Conservation (phyloP, 2,113 vertebrate species). For the Sylvietta virens region DNA sequence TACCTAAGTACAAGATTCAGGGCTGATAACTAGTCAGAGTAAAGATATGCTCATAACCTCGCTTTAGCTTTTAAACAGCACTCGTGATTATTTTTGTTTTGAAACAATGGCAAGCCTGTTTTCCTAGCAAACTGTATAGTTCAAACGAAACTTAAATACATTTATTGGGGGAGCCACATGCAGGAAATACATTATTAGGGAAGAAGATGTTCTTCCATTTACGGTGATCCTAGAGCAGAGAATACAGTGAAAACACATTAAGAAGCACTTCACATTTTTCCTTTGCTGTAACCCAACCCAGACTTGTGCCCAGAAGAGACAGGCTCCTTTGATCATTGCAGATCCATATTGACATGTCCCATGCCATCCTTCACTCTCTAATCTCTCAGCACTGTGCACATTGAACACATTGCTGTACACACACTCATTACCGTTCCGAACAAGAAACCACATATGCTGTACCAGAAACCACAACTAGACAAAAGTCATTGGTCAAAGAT, state of each 20-base stretch:
- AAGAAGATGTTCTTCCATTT: slow-evolving; percentile 54
- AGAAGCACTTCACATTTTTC: slow-evolving; percentile 61
- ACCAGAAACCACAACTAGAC: slow-evolving; percentile 49
- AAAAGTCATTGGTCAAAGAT: slow-evolving; percentile 56
- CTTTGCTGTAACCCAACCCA: slow-evolving; percentile 57
- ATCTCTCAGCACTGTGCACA: slow-evolving; percentile 53
- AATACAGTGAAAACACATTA: slow-evolving; percentile 62
- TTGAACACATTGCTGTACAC: slow-evolving; percentile 46
- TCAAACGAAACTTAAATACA: slow-evolving; percentile 46
- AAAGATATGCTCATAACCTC: neutral
- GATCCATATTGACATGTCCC: slow-evolving; percentile 69
- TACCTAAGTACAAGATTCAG: slow-evolving; percentile 52
- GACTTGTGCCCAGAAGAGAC: slow-evolving; percentile 57
- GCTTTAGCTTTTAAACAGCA: neutral
- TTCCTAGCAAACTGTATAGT: neutral
- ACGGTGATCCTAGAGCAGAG: neutral
- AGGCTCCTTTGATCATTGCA: slow-evolving; percentile 63
- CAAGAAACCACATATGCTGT: slow-evolving; percentile 27
- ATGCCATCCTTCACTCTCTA: slow-evolving; percentile 64
- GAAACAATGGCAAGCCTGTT: slow-evolving; percentile 33
- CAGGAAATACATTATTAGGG: slow-evolving; percentile 49
- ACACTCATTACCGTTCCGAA: slow-evolving; percentile 34
- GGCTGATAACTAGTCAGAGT: slow-evolving; percentile 54
- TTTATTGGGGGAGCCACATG: slow-evolving; percentile 25
- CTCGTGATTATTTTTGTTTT: neutral